Conservation (phyloP, 1,140 invertebrate genomes). For the Sycophila sp. region DNA sequence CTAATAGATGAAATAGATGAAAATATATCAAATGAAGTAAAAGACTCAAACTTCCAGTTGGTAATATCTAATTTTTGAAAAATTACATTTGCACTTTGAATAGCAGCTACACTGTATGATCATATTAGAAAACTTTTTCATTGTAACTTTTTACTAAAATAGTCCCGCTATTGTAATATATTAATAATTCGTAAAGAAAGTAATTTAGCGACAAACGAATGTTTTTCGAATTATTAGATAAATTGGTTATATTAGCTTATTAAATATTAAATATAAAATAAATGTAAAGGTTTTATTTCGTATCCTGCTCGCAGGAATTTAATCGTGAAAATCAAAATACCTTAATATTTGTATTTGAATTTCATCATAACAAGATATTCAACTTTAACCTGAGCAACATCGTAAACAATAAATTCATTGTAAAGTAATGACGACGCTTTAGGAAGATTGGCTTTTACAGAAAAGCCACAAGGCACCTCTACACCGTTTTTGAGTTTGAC, state of each 20-base stretch:
- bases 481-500: constrained; percentile 69
- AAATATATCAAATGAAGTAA: too few relatives aligned
- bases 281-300: too few relatives aligned
- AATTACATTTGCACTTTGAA: too few relatives aligned
- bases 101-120: too few relatives aligned
- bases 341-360: constrained; percentile 75
- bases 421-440: constrained; percentile 74
- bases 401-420: constrained; percentile 94
- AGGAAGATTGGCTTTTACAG: constrained; percentile 57
- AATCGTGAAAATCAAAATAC: neutral
- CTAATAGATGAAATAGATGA: too few relatives aligned
- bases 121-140: too few relatives aligned
- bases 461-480: constrained; percentile 80
- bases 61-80: too few relatives aligned
- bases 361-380: constrained; percentile 83
- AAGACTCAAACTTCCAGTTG: too few relatives aligned
- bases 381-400: constrained; percentile 87
- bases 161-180: neutral
- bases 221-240: neutral
- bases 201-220: too few relatives aligned
- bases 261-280: neutral
- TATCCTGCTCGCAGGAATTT: too few relatives aligned
- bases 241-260: neutral
- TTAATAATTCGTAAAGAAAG: too few relatives aligned
- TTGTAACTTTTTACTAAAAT: too few relatives aligned